Base-by-base conservation (phyloP, 30 jellyfish, hydroid and myxozoan species). In the Calvadosia cruxmelitensis region DNA sequence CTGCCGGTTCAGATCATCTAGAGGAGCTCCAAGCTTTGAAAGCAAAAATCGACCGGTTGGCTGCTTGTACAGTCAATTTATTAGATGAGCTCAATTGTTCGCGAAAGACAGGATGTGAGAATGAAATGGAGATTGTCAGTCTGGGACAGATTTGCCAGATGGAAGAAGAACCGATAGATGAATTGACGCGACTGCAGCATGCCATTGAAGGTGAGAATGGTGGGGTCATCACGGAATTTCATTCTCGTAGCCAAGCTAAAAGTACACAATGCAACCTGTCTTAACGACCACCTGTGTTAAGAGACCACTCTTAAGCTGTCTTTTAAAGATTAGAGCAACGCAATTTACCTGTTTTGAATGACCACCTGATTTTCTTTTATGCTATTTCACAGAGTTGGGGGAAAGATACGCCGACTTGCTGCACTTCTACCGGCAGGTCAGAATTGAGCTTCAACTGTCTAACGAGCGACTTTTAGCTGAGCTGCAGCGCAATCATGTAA, bases 391-490 rank as follows among this genome's bases (percentile, higher is more conserved):
- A 80, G 93, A 73, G 70, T 75, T 80, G 26, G 93, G 85, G n/a
- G 77, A 80, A 73, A 67, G 83, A 80, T 73, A 80, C 71, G 93
- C 72, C 72, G 93, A 80, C 63, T 78, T 80, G 65, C 73, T 34
- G 67, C 81, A 73, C 24, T 83, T 72, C 48, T 74, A 80, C 73
- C 75, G 68, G 83, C 67, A 72, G 81, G 93, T 80, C 83, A 80
- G 85, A 76, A 70, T 67, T 80, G 84, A 72, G 62, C 68, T 80
- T 78, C 72, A 80, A 66, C 68, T 72, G 66, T 72, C 93, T 67
- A 80, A 80, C 73, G 84, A 80, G 64, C 64, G 93, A 69, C 83
- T 80, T 62, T 69, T 79, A 25, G 78, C 83, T 49, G 93, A 80
- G 68, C 78, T 71, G 29, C 83, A 72, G 49, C 85, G 72, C 29